Evolutionary conservation across 2,888 invertebrate species (phyloP).

Genomic region (Tipula confusa): DNA sequence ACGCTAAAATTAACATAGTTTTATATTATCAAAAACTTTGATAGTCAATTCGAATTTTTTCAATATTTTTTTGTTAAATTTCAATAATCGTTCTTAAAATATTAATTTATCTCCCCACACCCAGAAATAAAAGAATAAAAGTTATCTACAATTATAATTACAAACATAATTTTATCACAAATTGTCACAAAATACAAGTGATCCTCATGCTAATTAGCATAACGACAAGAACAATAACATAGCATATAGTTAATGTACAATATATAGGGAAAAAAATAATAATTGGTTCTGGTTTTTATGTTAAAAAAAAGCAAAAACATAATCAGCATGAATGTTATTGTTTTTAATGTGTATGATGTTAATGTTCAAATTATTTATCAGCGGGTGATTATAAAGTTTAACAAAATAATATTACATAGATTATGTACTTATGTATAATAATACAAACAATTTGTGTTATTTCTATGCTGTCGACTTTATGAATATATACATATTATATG

Average conservation of each 20-base stretch:
- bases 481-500: background rate
- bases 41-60: too few species aligned
- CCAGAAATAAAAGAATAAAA: too few species aligned
- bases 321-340: constrained; percentile 25
- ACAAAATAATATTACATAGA: background rate
- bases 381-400: background rate
- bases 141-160: background rate
- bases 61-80: too few species aligned
- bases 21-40: too few species aligned
- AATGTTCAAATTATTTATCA: constrained; percentile 25
- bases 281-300: constrained; percentile 1
- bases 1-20: too few species aligned
- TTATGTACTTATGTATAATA: background rate
- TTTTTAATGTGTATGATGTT: constrained; percentile 14
- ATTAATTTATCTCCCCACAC: too few species aligned
- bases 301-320: background rate
- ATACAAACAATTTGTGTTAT: background rate
- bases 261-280: background rate
- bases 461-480: background rate
- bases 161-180: background rate
- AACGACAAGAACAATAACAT: background rate
- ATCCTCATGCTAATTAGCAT: background rate
- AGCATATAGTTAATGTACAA: background rate
- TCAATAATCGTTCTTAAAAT: too few species aligned
- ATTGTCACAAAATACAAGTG: background rate